Base-by-base conservation (phyloP, 1,140 invertebrate species). In the Drosophila ananassae region DNA sequence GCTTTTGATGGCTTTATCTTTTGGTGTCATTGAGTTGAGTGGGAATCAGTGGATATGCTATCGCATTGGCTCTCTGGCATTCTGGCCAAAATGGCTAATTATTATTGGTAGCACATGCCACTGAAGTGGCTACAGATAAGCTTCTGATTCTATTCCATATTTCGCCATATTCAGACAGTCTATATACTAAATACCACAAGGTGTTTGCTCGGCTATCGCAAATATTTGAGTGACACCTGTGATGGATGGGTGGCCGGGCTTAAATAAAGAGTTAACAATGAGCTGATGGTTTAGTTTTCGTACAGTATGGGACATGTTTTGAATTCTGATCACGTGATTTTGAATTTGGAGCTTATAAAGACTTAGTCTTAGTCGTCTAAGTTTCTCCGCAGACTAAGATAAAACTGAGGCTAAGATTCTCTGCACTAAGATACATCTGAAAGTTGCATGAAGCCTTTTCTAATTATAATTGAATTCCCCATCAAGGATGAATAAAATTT, bases 91-190 rank as follows among this genome's bases (percentile, higher is more conserved):
- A 72, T 47, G 56, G 48, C 57, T 87, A 85, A 87, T 85, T 87
- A 81, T 85, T 81, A 85, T 85, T 85, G 64, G 78, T 63, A 67
- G 78, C 79, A 67, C 73, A 77, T 77, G 64, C 39, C 25, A 22
- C n/a, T 79, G 50, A 62, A 79, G 77, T 74, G 69, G 51, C 12
- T 6, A 21, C 25, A 12, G 77, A 84, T 84, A 84, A 84, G 50
- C 52, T 32, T 32, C 24, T 10, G 21, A 63, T 32, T 51, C 48
- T 63, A 28, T 6, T 28, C 4, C 25, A 28, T 28, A 51, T 30
- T 66, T 66, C 24, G 57, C 59, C 59, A 51, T 48, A 28, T 47
- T 37, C 39, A 32, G 58, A 2, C 54, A 34, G 55, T 73, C 44
- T 28, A 28, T 6, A 28, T 28, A 32, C 2, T 32, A 47, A 58